Conservation (phyloP, 2,888 invertebrate species). For the Elegia similella region DNA sequence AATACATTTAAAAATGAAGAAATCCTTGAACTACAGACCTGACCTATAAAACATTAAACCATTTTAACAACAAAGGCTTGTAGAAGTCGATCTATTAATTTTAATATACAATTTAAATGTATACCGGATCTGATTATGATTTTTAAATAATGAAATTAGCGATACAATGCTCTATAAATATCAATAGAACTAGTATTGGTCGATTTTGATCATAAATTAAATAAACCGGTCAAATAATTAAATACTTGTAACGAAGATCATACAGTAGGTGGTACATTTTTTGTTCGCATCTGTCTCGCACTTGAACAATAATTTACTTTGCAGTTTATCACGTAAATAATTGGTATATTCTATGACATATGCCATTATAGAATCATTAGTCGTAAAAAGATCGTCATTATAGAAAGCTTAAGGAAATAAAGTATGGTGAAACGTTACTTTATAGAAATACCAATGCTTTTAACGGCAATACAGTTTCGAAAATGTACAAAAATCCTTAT, state of each 20-base stretch:
- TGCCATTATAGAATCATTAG: too few species aligned
- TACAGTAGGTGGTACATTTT: too few species aligned
- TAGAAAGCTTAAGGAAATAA: not conserved
- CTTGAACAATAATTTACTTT: too few species aligned
- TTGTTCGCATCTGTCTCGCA: too few species aligned
- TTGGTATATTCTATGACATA: too few species aligned
- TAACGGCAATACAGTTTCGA: too few species aligned
- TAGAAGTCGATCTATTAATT: not conserved
- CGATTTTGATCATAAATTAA: conserved; percentile 3
- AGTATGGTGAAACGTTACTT: not conserved
- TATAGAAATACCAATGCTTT: too few species aligned
- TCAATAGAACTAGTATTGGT: not conserved
- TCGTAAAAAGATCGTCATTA: too few species aligned
- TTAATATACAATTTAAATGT: conserved; percentile 10
- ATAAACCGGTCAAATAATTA: not conserved
- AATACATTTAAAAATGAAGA: not conserved
- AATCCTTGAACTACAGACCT: not conserved
- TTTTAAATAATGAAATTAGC: conserved; percentile 3
- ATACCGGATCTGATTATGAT: conserved; percentile 8
- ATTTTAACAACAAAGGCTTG: not conserved
- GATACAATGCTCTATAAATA: conserved; percentile 5
- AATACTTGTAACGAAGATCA: too few species aligned
- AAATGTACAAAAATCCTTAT: too few species aligned
- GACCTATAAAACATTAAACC: not conserved
- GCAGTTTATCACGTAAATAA: too few species aligned